phyloP scores from a whole-genome alignment of 2,113 vertebrate genomes.

The Vanacampus margaritifer region DNA sequence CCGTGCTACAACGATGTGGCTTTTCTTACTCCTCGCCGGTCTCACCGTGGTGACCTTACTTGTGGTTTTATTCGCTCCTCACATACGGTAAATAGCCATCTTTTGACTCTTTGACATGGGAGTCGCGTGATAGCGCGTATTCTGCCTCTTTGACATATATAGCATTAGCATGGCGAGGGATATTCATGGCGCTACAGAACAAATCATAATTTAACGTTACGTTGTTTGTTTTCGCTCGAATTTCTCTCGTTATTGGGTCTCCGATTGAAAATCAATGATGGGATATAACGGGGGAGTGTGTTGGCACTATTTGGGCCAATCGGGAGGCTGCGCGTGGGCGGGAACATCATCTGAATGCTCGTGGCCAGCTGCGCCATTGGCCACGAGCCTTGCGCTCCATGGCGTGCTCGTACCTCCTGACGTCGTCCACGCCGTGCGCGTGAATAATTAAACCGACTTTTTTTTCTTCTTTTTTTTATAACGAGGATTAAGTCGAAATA shows the following conservation, averaged over 20 bases:
- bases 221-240: background rate
- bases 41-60: slow-evolving; percentile 69
- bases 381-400: slow-evolving; percentile 13
- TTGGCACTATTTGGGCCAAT: slow-evolving; percentile 41
- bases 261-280: slow-evolving; percentile 27
- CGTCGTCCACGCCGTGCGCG: slow-evolving; percentile 17
- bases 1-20: background rate
- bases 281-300: slow-evolving; percentile 14
- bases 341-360: slow-evolving; percentile 34
- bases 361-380: slow-evolving; percentile 53
- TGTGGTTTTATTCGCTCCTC: slow-evolving; percentile 70
- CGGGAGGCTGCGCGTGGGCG: slow-evolving; percentile 50
- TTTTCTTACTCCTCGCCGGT: slow-evolving; percentile 64
- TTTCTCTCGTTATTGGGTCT: slow-evolving; percentile 8
- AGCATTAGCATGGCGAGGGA: background rate
- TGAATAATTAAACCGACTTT: slow-evolving; percentile 44
- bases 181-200: background rate
- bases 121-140: slow-evolving; percentile 16
- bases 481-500: background rate
- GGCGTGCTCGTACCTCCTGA: slow-evolving; percentile 46
- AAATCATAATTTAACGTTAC: background rate
- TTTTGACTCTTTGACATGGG: background rate
- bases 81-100: slow-evolving; percentile 76
- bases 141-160: slow-evolving; percentile 8
- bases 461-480: background rate